phyloP scores from a whole-genome alignment of 2,113 vertebrate genomes.

The Ranitomeya variabilis region DNA sequence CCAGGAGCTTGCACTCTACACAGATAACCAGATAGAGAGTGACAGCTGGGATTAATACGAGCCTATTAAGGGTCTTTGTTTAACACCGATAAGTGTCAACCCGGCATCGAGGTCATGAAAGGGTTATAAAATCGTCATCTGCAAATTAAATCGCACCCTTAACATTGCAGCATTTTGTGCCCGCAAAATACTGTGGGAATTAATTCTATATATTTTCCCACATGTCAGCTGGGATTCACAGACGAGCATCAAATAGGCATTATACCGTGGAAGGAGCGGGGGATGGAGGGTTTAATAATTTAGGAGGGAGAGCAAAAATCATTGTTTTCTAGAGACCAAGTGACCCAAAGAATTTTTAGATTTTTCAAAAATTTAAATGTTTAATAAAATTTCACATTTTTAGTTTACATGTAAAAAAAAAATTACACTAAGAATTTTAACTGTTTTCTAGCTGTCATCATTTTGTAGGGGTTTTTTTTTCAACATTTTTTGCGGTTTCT shows the following conservation, averaged over 20 bases:
- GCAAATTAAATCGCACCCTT: constrained; percentile 32
- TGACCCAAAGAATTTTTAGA: neutral
- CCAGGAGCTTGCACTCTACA: constrained; percentile 43
- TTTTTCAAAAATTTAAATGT: neutral
- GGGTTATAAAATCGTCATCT: constrained; percentile 28
- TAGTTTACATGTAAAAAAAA: no score
- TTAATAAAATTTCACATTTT: neutral
- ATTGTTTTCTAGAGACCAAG: neutral
- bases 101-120: neutral
- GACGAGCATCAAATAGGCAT: neutral
- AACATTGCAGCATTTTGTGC: neutral
- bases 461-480: no score
- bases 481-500: no score
- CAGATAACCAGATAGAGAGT: constrained; percentile 34
- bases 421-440: no score
- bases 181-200: constrained; percentile 37
- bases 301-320: neutral
- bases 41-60: constrained; percentile 42
- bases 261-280: neutral
- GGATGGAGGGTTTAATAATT: neutral
- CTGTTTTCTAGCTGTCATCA: no score
- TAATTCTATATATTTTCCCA: neutral
- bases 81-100: constrained; percentile 32
- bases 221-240: neutral
- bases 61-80: constrained; percentile 9